A percentile compares a stretch with the other conserved stretches of the same genome.
phyloP scores from a whole-genome alignment of 37 sponge, comb jelly and placozoan genomes.

The Bolinopsis microptera region DNA sequence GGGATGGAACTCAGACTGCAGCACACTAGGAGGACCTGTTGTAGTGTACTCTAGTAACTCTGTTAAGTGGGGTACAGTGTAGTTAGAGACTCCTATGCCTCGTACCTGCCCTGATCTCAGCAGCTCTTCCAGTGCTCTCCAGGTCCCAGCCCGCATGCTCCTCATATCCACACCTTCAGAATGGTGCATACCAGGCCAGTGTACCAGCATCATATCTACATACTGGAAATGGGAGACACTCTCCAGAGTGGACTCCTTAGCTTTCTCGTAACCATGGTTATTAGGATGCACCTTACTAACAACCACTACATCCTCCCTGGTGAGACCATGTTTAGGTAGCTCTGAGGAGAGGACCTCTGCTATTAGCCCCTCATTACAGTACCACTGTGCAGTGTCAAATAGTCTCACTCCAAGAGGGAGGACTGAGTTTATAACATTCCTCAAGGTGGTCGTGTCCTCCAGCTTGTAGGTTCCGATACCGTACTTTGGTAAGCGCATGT shows the following conservation, averaged over 20 bases:
- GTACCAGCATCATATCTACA: constrained; percentile 72
- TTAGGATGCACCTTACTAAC: constrained; percentile 71
- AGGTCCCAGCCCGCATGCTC: constrained; percentile 71
- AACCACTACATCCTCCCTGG: constrained; percentile 66
- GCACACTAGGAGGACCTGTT: constrained; percentile 69
- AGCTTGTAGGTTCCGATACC: constrained; percentile 75
- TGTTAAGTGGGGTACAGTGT: constrained; percentile 70
- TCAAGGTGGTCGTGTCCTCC: constrained; percentile 46
- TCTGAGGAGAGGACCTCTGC: constrained; percentile 54
- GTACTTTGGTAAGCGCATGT: constrained; percentile 2
- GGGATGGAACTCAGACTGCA: constrained; percentile 76
- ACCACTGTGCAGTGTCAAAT: constrained; percentile 75
- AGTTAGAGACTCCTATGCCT: constrained; percentile 76
- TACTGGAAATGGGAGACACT: constrained; percentile 44
- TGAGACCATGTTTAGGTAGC: constrained; percentile 58
- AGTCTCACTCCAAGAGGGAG: constrained; percentile 67
- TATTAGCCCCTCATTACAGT: constrained; percentile 68
- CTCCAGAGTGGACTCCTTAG: constrained; percentile 64
- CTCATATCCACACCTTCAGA: constrained; percentile 66
- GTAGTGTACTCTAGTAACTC: constrained; percentile 71
- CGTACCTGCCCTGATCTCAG: constrained; percentile 67
- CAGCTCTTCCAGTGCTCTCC: constrained; percentile 74
- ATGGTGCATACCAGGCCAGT: constrained; percentile 74
- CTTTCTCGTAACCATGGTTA: constrained; percentile 73
- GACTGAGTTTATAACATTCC: constrained; percentile 56